These are phyloP conservation scores for Boleophthalmus pectinirostris DNA, from an alignment of 2,113 vertebrate species.

Conservation along the genomic window DNA sequence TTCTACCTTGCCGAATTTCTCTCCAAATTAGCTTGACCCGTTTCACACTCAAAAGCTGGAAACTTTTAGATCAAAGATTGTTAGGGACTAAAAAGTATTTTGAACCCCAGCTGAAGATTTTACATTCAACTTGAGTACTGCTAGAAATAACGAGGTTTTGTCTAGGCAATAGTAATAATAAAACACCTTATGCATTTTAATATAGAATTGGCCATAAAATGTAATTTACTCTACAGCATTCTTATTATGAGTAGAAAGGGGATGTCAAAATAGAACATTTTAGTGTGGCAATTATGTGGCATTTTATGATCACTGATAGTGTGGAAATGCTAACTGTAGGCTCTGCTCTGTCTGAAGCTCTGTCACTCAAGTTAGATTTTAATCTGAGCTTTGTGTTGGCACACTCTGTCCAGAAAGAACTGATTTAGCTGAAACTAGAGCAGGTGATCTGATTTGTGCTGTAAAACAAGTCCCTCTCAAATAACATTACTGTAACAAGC, in stretches of 20 bases:
- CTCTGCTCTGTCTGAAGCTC: too few species aligned
- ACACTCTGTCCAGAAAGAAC: too few species aligned
- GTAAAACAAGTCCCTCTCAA: too few species aligned
- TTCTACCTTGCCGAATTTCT: constrained; percentile 10
- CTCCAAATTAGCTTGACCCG: constrained; percentile 19
- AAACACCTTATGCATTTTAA: constrained; percentile 6
- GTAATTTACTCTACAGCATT: constrained; percentile 4
- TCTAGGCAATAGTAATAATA: not conserved
- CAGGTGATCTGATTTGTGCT: too few species aligned
- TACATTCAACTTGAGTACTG: constrained; percentile 27
- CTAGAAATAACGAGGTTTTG: not conserved
- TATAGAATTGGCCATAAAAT: not conserved
- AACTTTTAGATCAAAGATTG: constrained; percentile 13
- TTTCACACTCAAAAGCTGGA: not conserved
- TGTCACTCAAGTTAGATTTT: too few species aligned
- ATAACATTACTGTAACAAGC: too few species aligned
- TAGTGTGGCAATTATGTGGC: too few species aligned
- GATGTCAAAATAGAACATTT: too few species aligned
- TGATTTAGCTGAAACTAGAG: too few species aligned
- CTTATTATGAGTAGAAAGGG: not conserved
- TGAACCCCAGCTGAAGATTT: constrained; percentile 3
- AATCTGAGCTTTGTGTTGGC: too few species aligned
- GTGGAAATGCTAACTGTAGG: too few species aligned
- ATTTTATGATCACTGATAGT: too few species aligned
- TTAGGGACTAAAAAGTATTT: not conserved